Conservation (phyloP, 2,797 vertebrate species). For the Acrossocheilus fasciatus region DNA sequence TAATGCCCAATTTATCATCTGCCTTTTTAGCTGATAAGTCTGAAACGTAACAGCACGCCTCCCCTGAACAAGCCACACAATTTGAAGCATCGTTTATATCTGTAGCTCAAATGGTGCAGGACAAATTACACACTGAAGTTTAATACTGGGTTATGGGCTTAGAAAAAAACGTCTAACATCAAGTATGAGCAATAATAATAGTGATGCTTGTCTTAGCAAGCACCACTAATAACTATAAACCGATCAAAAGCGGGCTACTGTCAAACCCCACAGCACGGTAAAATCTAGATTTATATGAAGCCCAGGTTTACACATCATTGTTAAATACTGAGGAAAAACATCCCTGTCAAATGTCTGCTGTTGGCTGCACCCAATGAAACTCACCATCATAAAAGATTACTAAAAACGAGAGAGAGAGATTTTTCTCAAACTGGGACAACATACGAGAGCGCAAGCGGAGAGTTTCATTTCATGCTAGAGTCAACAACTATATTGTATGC, state of each 20-base stretch:
- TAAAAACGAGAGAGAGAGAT: not conserved
- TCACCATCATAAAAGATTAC: conserved; percentile 28
- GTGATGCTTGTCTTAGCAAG: conserved; percentile 1
- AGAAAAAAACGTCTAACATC: not conserved
- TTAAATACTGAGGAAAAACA: conserved; percentile 20
- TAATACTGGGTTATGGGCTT: not conserved
- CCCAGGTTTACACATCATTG: conserved; percentile 17
- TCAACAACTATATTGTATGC: conserved; percentile 29
- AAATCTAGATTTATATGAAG: conserved; percentile 13
- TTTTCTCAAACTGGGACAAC: conserved; percentile 11
- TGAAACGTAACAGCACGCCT: not conserved
- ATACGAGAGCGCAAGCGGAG: conserved; percentile 17
- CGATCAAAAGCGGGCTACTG: not conserved
- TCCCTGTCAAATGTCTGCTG: not conserved
- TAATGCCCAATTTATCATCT: not conserved
- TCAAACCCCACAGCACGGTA: conserved; percentile 4
- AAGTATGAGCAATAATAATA: conserved; percentile 11
- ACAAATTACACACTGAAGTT: conserved; percentile 9
- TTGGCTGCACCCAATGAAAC: conserved; percentile 16
- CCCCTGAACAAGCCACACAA: no score
- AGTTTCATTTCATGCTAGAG: conserved; percentile 47
- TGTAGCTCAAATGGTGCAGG: not conserved
- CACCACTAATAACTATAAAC: not conserved
- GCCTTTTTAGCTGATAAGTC: not conserved
- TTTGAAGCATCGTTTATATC: not conserved